A percentile compares a stretch with the other conserved stretches of the same genome.
These are phyloP conservation scores for Macquaria australasica DNA, from an alignment of 2,113 vertebrate genomes.

Conservation along the genomic window DNA sequence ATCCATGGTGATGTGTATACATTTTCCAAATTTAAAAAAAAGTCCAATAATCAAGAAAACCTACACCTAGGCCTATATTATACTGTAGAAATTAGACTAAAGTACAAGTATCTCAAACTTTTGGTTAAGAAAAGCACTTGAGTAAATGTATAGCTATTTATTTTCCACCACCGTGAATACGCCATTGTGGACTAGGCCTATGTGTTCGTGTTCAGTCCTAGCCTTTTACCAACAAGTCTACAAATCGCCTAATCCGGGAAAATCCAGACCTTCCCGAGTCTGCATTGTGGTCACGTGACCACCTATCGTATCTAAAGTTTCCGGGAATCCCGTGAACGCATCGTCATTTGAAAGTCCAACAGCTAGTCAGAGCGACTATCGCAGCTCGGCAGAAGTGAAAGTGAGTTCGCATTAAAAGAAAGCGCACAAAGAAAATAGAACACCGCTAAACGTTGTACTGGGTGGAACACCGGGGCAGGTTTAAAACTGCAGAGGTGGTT, in stretches of 20 bases:
- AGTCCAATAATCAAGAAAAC: too few species aligned
- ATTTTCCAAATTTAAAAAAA: neutral
- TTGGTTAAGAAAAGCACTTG: neutral
- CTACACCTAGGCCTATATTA: too few species aligned
- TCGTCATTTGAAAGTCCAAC: neutral
- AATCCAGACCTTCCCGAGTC: neutral
- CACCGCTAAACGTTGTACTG: neutral
- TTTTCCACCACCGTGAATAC: neutral
- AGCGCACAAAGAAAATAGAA: neutral
- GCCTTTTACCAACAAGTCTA: too few species aligned
- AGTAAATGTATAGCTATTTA: neutral
- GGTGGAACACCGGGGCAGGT: neutral
- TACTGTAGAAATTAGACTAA: too few species aligned
- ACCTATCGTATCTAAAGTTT: neutral
- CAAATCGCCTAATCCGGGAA: neutral
- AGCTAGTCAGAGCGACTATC: rapidly evolving
- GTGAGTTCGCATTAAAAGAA: neutral
- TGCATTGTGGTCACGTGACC: neutral
- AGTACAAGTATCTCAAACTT: too few species aligned
- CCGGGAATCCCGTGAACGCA: slow-evolving; percentile 45
- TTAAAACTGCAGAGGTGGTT: too few species aligned
- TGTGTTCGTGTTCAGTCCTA: too few species aligned
- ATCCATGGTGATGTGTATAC: neutral
- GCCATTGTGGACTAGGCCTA: too few species aligned
- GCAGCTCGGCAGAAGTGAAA: slow-evolving; percentile 37